These are phyloP conservation scores for Parapsyche elsis DNA, from an alignment of 1,140 invertebrate genomes.

Conservation along the genomic window DNA sequence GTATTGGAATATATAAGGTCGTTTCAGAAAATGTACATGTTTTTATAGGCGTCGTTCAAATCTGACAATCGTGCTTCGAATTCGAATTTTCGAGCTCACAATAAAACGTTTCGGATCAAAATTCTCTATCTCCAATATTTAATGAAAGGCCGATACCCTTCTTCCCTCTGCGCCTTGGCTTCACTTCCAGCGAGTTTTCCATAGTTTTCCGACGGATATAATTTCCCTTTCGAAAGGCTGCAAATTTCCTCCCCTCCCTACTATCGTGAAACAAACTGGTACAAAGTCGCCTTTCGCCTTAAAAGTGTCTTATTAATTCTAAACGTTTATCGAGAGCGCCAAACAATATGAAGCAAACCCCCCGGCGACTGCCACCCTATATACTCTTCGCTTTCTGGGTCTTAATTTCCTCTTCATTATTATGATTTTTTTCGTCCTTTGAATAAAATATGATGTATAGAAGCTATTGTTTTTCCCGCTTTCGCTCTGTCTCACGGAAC, in stretches of 20 bases:
- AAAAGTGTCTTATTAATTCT: conserved; percentile 1
- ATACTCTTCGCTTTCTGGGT: not conserved
- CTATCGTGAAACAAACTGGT: not conserved
- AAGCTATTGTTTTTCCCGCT: too few relatives aligned
- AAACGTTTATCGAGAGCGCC: conserved; percentile 12
- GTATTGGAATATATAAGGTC: too few relatives aligned
- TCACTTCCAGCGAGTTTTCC: conserved; percentile 14
- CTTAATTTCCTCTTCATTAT: conserved; percentile 39
- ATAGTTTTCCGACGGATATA: conserved; percentile 31
- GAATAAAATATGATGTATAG: not conserved
- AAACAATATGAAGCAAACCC: conserved; percentile 27
- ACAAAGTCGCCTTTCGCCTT: not conserved
- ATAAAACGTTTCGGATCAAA: conserved; percentile 35
- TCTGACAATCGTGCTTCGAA: conserved; percentile 23
- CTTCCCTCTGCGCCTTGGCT: too few relatives aligned
- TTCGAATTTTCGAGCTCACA: not conserved
- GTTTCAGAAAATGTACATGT: not conserved
- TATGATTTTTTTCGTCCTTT: conserved; percentile 9
- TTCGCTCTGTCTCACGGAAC: too few relatives aligned
- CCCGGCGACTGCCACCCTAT: not conserved
- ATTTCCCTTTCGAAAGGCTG: conserved; percentile 36
- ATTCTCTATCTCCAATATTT: conserved; percentile 20
- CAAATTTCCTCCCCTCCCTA: conserved; percentile 3
- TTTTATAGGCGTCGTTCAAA: conserved; percentile 15
- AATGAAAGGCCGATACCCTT: not conserved